Conservation (phyloP, 2,113 vertebrate species). For the Solea senegalensis region DNA sequence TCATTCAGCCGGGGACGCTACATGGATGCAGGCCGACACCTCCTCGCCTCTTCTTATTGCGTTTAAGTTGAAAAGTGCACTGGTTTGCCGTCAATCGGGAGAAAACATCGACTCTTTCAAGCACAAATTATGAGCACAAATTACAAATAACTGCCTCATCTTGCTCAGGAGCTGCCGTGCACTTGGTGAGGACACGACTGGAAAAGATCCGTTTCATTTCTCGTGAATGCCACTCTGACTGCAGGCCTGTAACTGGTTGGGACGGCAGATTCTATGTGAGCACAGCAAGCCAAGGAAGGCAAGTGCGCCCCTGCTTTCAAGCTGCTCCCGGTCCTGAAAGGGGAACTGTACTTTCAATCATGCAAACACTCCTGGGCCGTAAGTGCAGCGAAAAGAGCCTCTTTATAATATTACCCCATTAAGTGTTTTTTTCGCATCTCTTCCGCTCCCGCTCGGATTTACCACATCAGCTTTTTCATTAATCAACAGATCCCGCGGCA, state of each 20-base stretch:
- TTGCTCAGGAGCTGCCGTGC: conserved; percentile 44
- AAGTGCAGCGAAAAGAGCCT: conserved; percentile 10
- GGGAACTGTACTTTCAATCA: conserved; percentile 51
- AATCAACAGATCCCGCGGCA: conserved; percentile 22
- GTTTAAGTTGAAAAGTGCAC: neutral
- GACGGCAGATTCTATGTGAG: conserved; percentile 56
- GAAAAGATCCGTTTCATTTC: conserved; percentile 62
- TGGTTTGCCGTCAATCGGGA: conserved; percentile 31
- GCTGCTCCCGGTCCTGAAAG: conserved; percentile 39
- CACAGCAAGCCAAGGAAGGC: conserved; percentile 26
- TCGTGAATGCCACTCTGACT: conserved; percentile 62
- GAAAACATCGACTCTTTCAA: too few species aligned
- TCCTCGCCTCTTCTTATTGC: neutral
- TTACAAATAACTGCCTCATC: conserved; percentile 61
- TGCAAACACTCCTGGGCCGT: conserved; percentile 33
- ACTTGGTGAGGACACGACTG: conserved; percentile 66
- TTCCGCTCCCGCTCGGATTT: conserved; percentile 3
- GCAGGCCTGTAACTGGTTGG: conserved; percentile 70
- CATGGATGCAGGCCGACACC: neutral
- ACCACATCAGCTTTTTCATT: conserved; percentile 18
- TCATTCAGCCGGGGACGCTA: too few species aligned
- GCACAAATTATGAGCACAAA: too few species aligned
- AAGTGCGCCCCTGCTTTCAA: conserved; percentile 27
- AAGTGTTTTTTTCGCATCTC: conserved; percentile 3
- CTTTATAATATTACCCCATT: conserved; percentile 15